Evolutionary conservation across 2,113 vertebrate genomes (phyloP), one percentile per base, ranked within the genome.

Genomic region (Pantherophis guttatus): DNA sequence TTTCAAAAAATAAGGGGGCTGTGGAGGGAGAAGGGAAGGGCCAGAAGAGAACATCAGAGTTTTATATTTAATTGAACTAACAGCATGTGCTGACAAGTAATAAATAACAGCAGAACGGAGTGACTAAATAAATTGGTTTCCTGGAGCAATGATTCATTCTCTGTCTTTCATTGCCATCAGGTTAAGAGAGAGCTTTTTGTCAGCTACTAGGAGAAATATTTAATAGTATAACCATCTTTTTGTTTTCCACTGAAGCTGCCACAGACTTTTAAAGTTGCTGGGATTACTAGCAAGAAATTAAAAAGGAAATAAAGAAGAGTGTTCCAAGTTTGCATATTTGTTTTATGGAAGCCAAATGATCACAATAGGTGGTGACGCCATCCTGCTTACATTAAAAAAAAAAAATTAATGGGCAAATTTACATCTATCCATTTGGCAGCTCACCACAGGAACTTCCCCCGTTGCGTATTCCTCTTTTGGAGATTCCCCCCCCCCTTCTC

Each of bases 101-200:
- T 99, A 99, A 99, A 99, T 98, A 98, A 98, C 96, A 92, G 95
- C 65, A 93, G 97, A 97, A 97, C 95, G 94, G 96, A 98, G 96
- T 97, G 97, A 98, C 98, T 98, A 98, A 98, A 98, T 98, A 97
- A 98, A 98, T 98, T 98, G 97, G 96, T 98, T 98, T 98, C 97
- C 96, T 97, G 95, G 94, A 98, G 98, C 97, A 98, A 85, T 98
- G 98, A 98, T 98, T 99, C 98, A 98, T 98, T 96, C 75, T 93
- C 96, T 97, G 97, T 97, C 98, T 98, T 98, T 98, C 95, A 97
- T 97, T 98, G 98, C 96, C 96, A 97, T 98, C 97, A 98, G 96
- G 93, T 97, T 98, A 96, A 97, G 94, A 97, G 96, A 97, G 87
- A 93, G 95, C 94, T 97, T 97, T 97, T 96, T 96, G 95, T 97